Evolutionary conservation across 2,797 vertebrate species (phyloP).

Genomic region (Allobates femoralis): DNA sequence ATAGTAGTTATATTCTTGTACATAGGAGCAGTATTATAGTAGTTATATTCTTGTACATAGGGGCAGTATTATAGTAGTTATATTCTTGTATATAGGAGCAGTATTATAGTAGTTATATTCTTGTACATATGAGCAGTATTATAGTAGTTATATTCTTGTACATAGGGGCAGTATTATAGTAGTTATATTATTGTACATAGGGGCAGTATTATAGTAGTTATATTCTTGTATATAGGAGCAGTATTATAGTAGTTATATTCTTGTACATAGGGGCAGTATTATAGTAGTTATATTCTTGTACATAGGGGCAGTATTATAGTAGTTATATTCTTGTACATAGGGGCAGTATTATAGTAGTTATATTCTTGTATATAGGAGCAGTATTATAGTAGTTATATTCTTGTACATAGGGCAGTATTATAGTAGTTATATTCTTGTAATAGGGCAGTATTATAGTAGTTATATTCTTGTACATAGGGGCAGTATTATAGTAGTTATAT

Average conservation of each 20-base stretch:
- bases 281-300: conserved; percentile 9
- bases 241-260: conserved; percentile 8
- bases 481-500: conserved; percentile 11
- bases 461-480: no score
- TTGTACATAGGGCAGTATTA: conserved; percentile 14
- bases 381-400: conserved; percentile 18
- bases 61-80: conserved; percentile 13
- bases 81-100: neutral
- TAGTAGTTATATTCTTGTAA: conserved; percentile 8
- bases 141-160: neutral
- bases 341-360: conserved; percentile 11
- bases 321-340: no score
- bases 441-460: conserved; percentile 6
- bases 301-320: no score
- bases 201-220: conserved; percentile 2
- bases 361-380: conserved; percentile 5
- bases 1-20: neutral
- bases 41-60: conserved; percentile 8
- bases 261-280: neutral
- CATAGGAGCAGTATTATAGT: neutral
- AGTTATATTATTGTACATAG: neutral
- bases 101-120: neutral
- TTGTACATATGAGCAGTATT: neutral
- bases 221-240: no score
- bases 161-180: neutral